Percentiles rank a stretch among this genome's conserved stretches.
Conservation (phyloP, 2,888 invertebrate genomes). For the Herminia tarsipennalis region DNA sequence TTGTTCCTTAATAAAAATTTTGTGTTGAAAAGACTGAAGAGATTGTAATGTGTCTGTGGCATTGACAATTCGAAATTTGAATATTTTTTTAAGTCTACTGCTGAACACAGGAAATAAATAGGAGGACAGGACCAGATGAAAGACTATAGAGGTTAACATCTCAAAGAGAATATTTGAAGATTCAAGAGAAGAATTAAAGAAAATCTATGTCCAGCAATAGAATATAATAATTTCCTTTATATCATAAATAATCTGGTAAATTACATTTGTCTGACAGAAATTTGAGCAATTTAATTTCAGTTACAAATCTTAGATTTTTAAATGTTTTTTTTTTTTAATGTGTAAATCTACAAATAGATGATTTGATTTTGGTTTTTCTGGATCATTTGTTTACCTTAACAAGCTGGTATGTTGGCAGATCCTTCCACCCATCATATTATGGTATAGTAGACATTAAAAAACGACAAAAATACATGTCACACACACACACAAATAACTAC, state of each 20-base stretch:
- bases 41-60: not conserved
- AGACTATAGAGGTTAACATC: too few relatives aligned
- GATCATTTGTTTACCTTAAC: conserved; percentile 85
- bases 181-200: too few relatives aligned
- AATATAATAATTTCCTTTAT: not conserved
- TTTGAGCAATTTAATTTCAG: conserved; percentile 17
- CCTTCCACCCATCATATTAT: conserved; percentile 85
- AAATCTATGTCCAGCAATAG: not conserved
- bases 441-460: conserved; percentile 84
- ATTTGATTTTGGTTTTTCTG: conserved; percentile 64
- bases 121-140: too few relatives aligned
- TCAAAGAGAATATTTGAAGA: too few relatives aligned
- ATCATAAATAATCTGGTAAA: conserved; percentile 1
- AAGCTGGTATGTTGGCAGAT: conserved; percentile 88
- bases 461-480: conserved; percentile 84
- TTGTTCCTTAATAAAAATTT: not conserved
- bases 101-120: too few relatives aligned
- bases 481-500: conserved; percentile 82
- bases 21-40: not conserved
- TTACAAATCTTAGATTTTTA: not conserved
- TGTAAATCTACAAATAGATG: conserved; percentile 80
- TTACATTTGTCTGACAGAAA: conserved; percentile 41
- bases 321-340: conserved; percentile 38
- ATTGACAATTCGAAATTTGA: not conserved
- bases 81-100: not conserved